Conservation (phyloP, 2,113 vertebrate genomes). For the Mustela lutreola region DNA sequence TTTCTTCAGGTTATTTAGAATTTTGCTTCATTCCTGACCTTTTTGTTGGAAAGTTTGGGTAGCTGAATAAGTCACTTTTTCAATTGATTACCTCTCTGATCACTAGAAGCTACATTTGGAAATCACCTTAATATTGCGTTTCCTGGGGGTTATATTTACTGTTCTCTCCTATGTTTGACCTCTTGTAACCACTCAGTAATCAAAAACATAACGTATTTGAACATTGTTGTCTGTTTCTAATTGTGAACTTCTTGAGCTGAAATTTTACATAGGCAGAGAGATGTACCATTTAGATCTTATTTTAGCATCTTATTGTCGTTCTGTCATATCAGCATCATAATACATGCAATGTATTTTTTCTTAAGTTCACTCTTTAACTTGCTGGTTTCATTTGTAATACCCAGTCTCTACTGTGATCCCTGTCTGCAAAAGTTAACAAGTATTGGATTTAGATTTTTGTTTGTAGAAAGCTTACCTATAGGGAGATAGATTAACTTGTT, state of each 20-base stretch:
- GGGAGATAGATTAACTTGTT: slow-evolving; percentile 41
- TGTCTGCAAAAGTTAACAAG: neutral
- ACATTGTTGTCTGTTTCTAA: slow-evolving; percentile 64
- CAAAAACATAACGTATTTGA: slow-evolving; percentile 37
- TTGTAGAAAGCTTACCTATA: slow-evolving; percentile 60
- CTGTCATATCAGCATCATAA: neutral
- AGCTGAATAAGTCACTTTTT: slow-evolving; percentile 73
- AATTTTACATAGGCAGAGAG: slow-evolving; percentile 57
- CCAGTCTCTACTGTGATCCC: neutral
- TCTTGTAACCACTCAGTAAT: slow-evolving; percentile 47
- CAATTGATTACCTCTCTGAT: slow-evolving; percentile 78
- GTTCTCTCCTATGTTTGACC: slow-evolving; percentile 61
- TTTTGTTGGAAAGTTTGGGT: slow-evolving; percentile 61
- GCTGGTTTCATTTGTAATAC: neutral
- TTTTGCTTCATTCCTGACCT: slow-evolving; percentile 71
- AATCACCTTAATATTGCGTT: slow-evolving; percentile 71
- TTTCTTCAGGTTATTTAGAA: slow-evolving; percentile 74
- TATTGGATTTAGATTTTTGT: slow-evolving; percentile 64
- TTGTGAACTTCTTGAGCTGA: slow-evolving; percentile 71
- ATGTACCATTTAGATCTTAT: slow-evolving; percentile 71
- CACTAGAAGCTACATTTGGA: slow-evolving; percentile 78
- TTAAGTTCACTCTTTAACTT: neutral
- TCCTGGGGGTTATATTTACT: slow-evolving; percentile 73
- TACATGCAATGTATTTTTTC: neutral
- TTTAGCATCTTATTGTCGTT: slow-evolving; percentile 75